Evolutionary conservation across 2,888 invertebrate species (phyloP), one percentile per base, ranked within the genome.

Genomic region (Bombylius major): DNA sequence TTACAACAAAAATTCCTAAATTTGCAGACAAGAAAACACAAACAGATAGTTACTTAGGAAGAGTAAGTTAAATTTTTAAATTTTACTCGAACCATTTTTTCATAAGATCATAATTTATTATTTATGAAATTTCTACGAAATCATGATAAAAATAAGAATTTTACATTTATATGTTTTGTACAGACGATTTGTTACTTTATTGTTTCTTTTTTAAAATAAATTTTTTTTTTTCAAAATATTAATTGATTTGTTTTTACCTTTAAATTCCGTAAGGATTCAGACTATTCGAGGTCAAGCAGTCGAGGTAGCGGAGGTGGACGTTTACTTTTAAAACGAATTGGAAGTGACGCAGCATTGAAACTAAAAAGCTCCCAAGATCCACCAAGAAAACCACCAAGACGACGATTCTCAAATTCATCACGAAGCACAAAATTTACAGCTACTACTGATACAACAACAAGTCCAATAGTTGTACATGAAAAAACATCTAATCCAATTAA

Each of bases 351-450:
- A 0, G 64, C 61, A n/a, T 67, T 65, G 13, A 70, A 67, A 47
- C 61, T 66, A 1, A 65, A 63, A n/a, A 63, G 66, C 31, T 51
- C 58, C 5, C 60, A 61, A 47, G 64, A 63, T 12, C 70, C 70
- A 1, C 70, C 70, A 1, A 65, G 66, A 7, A 73, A 73, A 53
- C 73, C 73, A 4, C 73, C 73, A 5, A 45, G 45, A n/a, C 65
- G 73, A 6, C 67, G 63, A 53, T 65, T 66, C 53, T 54, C 63
- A 4, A 63, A 55, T 42, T 54, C 52, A 11, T 56, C 59, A 7
- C 54, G 57, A 52, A 53, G 50, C 31, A 55, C 36, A 44, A 55
- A 50, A 14, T 50, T 50, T 14, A 55, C 32, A 11, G 23, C 23
- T 3, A 23, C 1, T 23, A n/a, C 45, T 6, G 46, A 45, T 46